Percentiles rank a stretch among this genome's conserved stretches.
Conservation (phyloP, 2,113 vertebrate genomes). For the Notechis scutatus region DNA sequence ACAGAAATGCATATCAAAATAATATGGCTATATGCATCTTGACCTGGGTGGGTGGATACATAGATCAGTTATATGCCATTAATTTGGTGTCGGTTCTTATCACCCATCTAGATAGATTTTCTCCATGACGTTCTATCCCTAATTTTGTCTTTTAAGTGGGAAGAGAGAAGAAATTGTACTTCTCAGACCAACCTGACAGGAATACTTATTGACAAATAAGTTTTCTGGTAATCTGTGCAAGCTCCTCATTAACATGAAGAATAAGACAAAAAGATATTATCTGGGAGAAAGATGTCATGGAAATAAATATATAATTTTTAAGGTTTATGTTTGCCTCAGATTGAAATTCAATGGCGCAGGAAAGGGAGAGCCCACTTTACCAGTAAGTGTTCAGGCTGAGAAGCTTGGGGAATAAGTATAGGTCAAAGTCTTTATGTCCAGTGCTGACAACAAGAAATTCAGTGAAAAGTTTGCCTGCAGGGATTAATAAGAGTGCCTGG, state of each 20-base stretch:
- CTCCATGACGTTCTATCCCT: neutral
- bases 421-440: conserved; percentile 57
- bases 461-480: conserved; percentile 61
- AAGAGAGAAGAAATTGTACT: neutral
- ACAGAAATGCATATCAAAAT: neutral
- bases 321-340: neutral
- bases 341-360: neutral
- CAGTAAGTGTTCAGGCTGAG: conserved; percentile 42
- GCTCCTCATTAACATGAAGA: neutral
- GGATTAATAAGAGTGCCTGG: conserved; percentile 39
- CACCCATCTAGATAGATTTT: neutral
- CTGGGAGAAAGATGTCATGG: neutral
- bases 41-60: neutral
- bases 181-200: neutral
- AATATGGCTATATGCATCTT: neutral
- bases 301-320: neutral
- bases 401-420: conserved; percentile 56
- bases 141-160: neutral
- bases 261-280: neutral
- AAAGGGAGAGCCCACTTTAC: neutral
- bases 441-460: conserved; percentile 37
- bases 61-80: neutral
- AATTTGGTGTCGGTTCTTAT: neutral
- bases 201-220: neutral
- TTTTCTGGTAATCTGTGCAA: neutral